Base-by-base conservation (phyloP, 2,888 invertebrate genomes). In the Oscheius sp. region DNA sequence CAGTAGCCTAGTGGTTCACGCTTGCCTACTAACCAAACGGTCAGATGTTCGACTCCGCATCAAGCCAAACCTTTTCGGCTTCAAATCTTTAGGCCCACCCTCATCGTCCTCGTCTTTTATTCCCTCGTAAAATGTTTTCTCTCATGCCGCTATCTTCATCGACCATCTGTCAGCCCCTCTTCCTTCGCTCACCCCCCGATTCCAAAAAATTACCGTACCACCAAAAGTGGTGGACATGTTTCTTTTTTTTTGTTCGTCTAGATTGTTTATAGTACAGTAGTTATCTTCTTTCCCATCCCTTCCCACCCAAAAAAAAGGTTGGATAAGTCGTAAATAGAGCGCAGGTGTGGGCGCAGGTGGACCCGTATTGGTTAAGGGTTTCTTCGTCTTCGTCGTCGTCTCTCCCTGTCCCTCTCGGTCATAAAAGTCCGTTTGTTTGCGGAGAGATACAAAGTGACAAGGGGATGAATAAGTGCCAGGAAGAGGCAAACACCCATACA, bases 391-490 rank as follows among this genome's bases (percentile, higher is more conserved):
- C 37, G 65, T 29, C 68, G 53, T 37, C 13, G n/a, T 42, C n/a
- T 13, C 55, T 10, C 35, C 55, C 35, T 55, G 37, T 21, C 33
- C 5, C 68, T 35, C 68, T n/a, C 53, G 55, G 53, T 53, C 68
- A 68, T 68, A 68, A 68, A 68, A 68, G 68, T 68, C 68, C 68
- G 68, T 68, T 68, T 68, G 68, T 68, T 68, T 68, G 68, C 68
- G 68, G 68, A 68, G 21, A 21, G 68, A 68, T 68, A 68, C 68
- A 68, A 68, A 68, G 35, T 68, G 68, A 57, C 33, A 70, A 13
- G 9, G 21, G 59, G 70, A 70, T 57, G 70, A 59, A 68, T 68
- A 68, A 68, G 42, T 5, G 42, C 7, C 42, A 42, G 42, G 7
- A 7, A 42, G 53, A 68, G n/a, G 55, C 55, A 68, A 53, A 68